phyloP scores from a whole-genome alignment of 2,888 invertebrate species.

The Andrena bucephala region DNA sequence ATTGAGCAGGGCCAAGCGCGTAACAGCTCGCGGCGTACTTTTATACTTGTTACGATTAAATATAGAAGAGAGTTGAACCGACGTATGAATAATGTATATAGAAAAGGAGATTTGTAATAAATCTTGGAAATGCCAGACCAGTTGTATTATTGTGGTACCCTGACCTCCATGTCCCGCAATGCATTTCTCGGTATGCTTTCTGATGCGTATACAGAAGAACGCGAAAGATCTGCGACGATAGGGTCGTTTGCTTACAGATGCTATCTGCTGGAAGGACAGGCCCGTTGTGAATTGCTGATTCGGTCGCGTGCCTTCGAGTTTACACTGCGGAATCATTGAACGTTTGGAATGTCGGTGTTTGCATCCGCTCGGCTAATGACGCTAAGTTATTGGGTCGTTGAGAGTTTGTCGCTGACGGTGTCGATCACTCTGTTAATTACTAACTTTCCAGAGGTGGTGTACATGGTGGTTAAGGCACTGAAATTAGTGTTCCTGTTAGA shows the following conservation, averaged over 20 bases:
- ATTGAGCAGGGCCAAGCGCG: constrained; percentile 35
- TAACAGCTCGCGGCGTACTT: constrained; percentile 54
- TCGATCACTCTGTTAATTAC: constrained; percentile 5
- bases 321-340: neutral
- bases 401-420: neutral
- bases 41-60: constrained; percentile 67
- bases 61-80: constrained; percentile 44
- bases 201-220: neutral
- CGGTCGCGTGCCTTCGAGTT: constrained; percentile 32
- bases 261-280: constrained; percentile 15
- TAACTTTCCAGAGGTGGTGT: neutral
- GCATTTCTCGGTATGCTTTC: neutral
- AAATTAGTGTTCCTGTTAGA: neutral
- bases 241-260: constrained; percentile 26
- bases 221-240: neutral
- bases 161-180: neutral
- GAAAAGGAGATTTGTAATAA: constrained; percentile 70
- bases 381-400: constrained; percentile 9
- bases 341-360: neutral
- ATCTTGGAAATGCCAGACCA: constrained; percentile 50
- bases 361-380: constrained; percentile 2
- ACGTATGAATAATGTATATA: constrained; percentile 67
- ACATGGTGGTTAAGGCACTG: neutral
- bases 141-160: constrained; percentile 32
- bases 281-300: constrained; percentile 19